phyloP scores from a whole-genome alignment of 2,797 vertebrate species.

The Periophthalmus magnuspinnatus region DNA sequence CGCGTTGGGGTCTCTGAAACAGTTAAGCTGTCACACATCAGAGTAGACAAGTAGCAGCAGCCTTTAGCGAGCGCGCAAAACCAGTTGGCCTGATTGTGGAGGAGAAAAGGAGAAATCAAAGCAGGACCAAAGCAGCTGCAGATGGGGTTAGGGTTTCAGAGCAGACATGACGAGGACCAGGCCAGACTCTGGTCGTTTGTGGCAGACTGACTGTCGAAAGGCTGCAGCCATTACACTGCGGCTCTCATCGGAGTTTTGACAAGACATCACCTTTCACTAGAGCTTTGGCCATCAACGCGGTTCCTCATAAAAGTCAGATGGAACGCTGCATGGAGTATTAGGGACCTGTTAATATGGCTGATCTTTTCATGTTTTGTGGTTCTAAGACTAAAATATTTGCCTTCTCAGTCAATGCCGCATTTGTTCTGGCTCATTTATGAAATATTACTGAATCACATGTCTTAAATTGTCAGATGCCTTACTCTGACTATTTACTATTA shows the following conservation, averaged over 20 bases:
- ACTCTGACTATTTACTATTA: neutral
- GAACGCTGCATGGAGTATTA: conserved; percentile 33
- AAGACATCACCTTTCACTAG: conserved; percentile 66
- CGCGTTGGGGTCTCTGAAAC: conserved; percentile 66
- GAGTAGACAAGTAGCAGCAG: conserved; percentile 74
- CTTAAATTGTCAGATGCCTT: neutral
- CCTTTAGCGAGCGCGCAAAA: conserved; percentile 59
- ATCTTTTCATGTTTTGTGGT: conserved; percentile 26
- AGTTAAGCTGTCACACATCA: conserved; percentile 82
- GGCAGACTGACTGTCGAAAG: conserved; percentile 68
- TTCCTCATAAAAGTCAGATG: conserved; percentile 40
- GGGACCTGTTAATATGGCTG: conserved; percentile 39
- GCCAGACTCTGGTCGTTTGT: conserved; percentile 68
- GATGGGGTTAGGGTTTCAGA: conserved; percentile 72
- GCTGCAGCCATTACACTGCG: conserved; percentile 59
- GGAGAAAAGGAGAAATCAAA: conserved; percentile 68
- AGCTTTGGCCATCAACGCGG: conserved; percentile 33
- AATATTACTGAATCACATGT: neutral
- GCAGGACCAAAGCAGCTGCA: conserved; percentile 72
- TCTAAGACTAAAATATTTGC: conserved; percentile 21
- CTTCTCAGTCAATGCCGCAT: neutral
- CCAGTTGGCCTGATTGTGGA: conserved; percentile 73
- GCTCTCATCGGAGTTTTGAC: conserved; percentile 61
- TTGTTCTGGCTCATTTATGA: conserved; percentile 9
- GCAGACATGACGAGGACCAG: conserved; percentile 71